Conservation (phyloP, 2,113 vertebrate genomes). For the Pomatostomus ruficeps region DNA sequence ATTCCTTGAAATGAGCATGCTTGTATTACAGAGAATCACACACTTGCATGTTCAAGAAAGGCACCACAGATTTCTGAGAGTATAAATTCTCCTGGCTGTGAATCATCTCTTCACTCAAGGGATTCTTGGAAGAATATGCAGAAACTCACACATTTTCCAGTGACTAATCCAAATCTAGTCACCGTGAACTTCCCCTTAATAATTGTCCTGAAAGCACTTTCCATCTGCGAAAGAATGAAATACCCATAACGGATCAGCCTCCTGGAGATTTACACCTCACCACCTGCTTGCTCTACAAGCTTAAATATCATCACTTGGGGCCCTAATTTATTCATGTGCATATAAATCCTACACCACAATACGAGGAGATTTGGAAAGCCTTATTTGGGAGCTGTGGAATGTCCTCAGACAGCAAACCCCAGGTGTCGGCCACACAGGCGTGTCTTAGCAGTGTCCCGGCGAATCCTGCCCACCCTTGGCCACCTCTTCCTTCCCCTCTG, state of each 20-base stretch:
- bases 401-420: background rate
- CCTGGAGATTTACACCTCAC: background rate
- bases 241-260: background rate
- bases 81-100: conserved; percentile 14
- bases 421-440: background rate
- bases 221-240: background rate
- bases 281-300: background rate
- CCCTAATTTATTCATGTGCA: background rate
- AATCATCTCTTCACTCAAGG: conserved; percentile 31
- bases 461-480: background rate
- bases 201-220: background rate
- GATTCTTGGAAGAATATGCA: background rate
- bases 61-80: background rate
- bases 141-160: conserved; percentile 19
- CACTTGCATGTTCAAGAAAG: background rate
- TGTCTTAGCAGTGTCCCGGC: background rate
- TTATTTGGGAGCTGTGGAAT: background rate
- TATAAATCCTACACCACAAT: background rate
- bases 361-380: background rate
- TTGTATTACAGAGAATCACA: background rate
- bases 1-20: background rate
- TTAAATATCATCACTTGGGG: background rate
- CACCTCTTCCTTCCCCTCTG: background rate
- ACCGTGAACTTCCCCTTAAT: background rate
- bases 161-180: conserved; percentile 11